Evolutionary conservation across 64 coral and sea anemone species (phyloP).

Genomic region (Pocillopora verrucosa): DNA sequence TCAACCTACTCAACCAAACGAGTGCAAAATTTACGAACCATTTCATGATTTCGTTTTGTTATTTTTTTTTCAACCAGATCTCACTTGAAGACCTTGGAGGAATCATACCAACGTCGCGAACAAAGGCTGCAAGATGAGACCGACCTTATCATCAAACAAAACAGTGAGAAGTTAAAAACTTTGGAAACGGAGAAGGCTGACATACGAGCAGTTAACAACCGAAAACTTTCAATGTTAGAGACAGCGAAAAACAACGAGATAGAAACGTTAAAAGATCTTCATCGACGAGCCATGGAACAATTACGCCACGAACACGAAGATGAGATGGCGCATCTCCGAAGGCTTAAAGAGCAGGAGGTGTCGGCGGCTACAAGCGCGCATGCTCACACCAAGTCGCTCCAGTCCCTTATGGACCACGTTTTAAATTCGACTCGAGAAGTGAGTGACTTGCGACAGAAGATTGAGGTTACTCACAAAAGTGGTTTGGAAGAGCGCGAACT

Average conservation of each 20-base stretch:
- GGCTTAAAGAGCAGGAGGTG: constrained; percentile 81
- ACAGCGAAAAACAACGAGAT: constrained; percentile 66
- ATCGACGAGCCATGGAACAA: constrained; percentile 71
- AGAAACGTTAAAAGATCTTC: constrained; percentile 83
- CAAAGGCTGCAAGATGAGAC: constrained; percentile 85
- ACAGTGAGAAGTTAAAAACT: constrained; percentile 64
- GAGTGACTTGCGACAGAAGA: constrained; percentile 70
- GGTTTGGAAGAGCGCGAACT: constrained; percentile 85
- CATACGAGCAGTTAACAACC: constrained; percentile 46
- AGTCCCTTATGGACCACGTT: constrained; percentile 93
- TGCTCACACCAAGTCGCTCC: constrained; percentile 92
- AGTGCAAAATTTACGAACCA: background rate
- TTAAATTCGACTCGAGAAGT: constrained; percentile 93
- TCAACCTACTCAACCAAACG: too few relatives aligned
- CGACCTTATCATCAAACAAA: constrained; percentile 67
- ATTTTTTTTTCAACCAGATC: constrained; percentile 29
- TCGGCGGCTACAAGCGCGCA: constrained; percentile 80
- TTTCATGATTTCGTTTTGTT: background rate
- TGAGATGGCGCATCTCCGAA: constrained; percentile 73
- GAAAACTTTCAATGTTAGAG: constrained; percentile 60
- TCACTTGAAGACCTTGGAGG: constrained; percentile 89
- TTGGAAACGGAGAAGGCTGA: constrained; percentile 81
- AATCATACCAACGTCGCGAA: constrained; percentile 92
- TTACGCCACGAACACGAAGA: constrained; percentile 66
- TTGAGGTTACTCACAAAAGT: constrained; percentile 86